Evolutionary conservation across 2,797 vertebrate genomes (phyloP).

Genomic region (Eurystomus glaucurus): DNA sequence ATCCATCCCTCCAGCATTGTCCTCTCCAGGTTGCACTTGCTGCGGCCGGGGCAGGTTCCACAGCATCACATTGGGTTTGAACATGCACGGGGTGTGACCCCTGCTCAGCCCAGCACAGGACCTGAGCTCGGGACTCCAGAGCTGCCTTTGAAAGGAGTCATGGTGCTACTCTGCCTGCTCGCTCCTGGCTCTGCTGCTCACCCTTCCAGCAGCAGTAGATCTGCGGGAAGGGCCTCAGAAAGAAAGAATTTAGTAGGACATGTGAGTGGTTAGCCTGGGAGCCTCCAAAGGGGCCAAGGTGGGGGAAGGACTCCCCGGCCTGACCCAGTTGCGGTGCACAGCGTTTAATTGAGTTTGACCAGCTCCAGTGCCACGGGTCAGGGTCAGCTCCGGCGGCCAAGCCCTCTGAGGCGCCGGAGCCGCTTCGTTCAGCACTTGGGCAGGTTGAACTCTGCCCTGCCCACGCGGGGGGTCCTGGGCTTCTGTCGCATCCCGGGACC

Average conservation of each 20-base stretch:
- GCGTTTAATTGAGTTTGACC: slow-evolving; percentile 57
- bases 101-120: not conserved
- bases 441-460: slow-evolving; percentile 20
- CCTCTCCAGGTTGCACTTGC: not conserved
- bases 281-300: fast-evolving
- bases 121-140: fast-evolving
- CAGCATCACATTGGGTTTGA: fast-evolving
- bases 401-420: fast-evolving
- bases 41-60: not conserved
- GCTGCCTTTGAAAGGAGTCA: fast-evolving
- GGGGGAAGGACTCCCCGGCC: not conserved
- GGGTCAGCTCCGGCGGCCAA: not conserved
- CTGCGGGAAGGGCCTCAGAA: not conserved
- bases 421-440: not conserved
- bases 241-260: not conserved
- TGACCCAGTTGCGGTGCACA: slow-evolving; percentile 15
- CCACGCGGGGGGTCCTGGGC: fast-evolving
- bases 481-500: not conserved
- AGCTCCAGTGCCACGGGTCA: fast-evolving
- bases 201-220: not conserved
- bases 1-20: fast-evolving
- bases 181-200: not conserved
- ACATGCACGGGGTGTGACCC: fast-evolving
- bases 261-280: not conserved
- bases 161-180: fast-evolving